Base-by-base conservation (phyloP, 2,113 vertebrate genomes). In the Lamprotornis superbus region DNA sequence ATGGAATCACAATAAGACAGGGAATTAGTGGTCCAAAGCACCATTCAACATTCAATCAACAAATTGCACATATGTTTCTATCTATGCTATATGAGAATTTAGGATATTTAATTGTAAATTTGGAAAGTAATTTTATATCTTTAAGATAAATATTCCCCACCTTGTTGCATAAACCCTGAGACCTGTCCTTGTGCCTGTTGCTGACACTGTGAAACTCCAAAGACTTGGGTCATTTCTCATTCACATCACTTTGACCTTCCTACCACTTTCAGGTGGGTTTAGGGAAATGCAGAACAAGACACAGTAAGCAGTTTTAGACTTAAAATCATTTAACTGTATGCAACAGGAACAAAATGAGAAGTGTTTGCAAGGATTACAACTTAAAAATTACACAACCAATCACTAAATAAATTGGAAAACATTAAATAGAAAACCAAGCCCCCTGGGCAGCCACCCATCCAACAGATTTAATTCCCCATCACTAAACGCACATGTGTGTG, bases 11-110 rank as follows among this genome's bases (percentile, higher is more conserved):
- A 64, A 12, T 39, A 55, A 83, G 13, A 74, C 11, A 44, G 15
- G 21, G 33, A 69, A 64, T 87, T 61, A 65, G 10, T 46, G 23
- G 7, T 57, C 69, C 25, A 57, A 76, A 89, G 33, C 47, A 27
- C 55, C 46, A 25, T 75, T 75, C 35, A 80, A 52, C 25, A 78
- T 27, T 59, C 33, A 39, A 5, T 56, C 17, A 74, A 46, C 5
- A 87, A 52, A 71, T 37, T 1, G 0, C 15, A 82, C 0, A 0
- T 2, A 5, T 35, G 20, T 56, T 83, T 79, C 49, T 46, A 20
- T 40, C 23, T n/a, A 28, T 23, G 52, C 37, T 21, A 35, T 8
- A 2, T 44, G 28, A 74, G 52, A 78, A 70, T 59, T 57, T n/a
- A 75, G 39, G 19, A 7, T 9, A 1, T 50, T 93, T 61, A 61